Evolutionary conservation across 1,140 invertebrate genomes (phyloP).

Genomic region (Aphis gossypii): DNA sequence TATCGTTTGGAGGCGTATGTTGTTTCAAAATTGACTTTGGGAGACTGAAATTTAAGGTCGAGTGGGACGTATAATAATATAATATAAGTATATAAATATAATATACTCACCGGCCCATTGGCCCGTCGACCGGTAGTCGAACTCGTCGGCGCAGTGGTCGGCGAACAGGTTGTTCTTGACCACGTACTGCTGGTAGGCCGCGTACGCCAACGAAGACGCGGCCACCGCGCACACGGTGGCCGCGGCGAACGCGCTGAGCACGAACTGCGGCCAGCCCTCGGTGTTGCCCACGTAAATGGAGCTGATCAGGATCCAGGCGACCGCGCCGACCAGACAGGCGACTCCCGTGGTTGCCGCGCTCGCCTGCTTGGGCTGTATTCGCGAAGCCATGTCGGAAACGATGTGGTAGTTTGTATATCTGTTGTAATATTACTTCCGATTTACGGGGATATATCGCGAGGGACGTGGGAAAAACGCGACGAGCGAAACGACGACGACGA

Average conservation of each 20-base stretch:
- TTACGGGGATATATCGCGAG: neutral
- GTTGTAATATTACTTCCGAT: no score
- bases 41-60: no score
- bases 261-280: constrained; percentile 1
- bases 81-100: no score
- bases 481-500: neutral
- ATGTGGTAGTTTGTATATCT: neutral
- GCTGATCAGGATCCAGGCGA: constrained; percentile 13
- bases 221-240: neutral
- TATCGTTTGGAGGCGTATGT: no score
- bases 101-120: neutral
- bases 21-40: no score
- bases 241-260: neutral
- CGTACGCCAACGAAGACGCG: neutral
- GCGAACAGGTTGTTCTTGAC: neutral
- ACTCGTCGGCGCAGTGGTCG: neutral
- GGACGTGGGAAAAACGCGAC: neutral
- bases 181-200: constrained; percentile 29
- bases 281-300: neutral
- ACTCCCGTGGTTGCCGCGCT: neutral
- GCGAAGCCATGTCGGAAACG: neutral
- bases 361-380: constrained; percentile 18
- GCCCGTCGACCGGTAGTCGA: neutral
- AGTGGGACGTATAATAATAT: no score
- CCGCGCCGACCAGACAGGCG: constrained; percentile 6